A percentile compares a stretch with the other conserved stretches of the same genome.
phyloP scores from a whole-genome alignment of 2,113 vertebrate species.

The Nanorana parkeri region DNA sequence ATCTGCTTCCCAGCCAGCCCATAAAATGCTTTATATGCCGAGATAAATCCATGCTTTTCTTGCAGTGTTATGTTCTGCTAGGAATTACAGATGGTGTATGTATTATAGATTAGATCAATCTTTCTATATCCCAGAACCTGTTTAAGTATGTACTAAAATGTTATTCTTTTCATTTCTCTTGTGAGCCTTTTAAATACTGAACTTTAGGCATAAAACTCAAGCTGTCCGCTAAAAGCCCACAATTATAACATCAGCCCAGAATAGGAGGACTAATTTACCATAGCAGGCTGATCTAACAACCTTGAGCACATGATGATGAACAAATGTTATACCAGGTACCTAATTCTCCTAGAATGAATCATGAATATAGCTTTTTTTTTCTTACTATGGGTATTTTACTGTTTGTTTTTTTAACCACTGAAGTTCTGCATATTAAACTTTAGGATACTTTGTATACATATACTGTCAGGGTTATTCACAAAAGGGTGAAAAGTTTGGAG shows the following conservation, averaged over 20 bases:
- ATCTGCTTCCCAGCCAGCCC: slow-evolving; percentile 38
- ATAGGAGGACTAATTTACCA: slow-evolving; percentile 14
- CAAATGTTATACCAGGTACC: slow-evolving; percentile 13
- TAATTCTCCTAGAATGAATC: background rate
- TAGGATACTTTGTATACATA: too few species aligned
- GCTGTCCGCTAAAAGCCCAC: slow-evolving; percentile 24
- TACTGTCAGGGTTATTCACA: too few species aligned
- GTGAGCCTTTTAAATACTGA: slow-evolving; percentile 48
- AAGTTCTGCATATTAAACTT: too few species aligned
- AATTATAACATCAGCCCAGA: slow-evolving; percentile 35
- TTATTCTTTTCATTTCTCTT: slow-evolving; percentile 52
- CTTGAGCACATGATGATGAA: slow-evolving; percentile 10
- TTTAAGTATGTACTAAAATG: slow-evolving; percentile 53
- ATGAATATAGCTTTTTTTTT: background rate
- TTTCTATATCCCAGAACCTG: slow-evolving; percentile 45
- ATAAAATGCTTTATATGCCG: slow-evolving; percentile 43
- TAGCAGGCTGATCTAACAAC: slow-evolving; percentile 4
- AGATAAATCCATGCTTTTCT: slow-evolving; percentile 40
- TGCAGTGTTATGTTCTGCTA: slow-evolving; percentile 35
- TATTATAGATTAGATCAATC: slow-evolving; percentile 51
- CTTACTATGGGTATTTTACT: too few species aligned
- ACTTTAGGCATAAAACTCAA: slow-evolving; percentile 41
- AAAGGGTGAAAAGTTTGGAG: too few species aligned
- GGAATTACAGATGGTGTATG: slow-evolving; percentile 49
- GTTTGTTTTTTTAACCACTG: too few species aligned